Evolutionary conservation across 2,888 invertebrate genomes (phyloP), one percentile per base, ranked within the genome.

Genomic region (Pammene aurita): DNA sequence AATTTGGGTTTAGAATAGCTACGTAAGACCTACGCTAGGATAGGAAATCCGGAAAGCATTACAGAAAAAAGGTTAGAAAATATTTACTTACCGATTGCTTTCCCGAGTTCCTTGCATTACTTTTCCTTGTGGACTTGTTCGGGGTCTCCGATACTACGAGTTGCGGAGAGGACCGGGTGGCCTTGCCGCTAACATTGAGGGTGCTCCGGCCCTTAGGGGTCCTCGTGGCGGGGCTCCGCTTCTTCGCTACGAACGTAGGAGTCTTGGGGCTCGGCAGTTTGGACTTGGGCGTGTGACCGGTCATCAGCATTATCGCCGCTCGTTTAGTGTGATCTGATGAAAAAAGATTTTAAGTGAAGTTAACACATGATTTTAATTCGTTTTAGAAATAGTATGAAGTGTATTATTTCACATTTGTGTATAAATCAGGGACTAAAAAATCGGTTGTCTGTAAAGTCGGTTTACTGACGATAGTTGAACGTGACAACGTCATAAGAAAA

Each of bases 291-390:
- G 87, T 84, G 80, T 87, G 89, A 0, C 92, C 87, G 10, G 93
- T 83, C 87, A 93, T 89, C 65, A 91, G 75, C 84, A 91, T 84
- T 44, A 93, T 80, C 0, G 92, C 93, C 0, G 89, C 92, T 74
- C 86, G 91, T 72, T 93, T 93, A 5, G 90, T 91, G 75, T 87
- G 86, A 75, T 93, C 93, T 93, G 76, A 9, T 0, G 11, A 7
- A 50, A 5, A 18, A 48, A 10, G 44, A 13, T 44, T 13, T 44
- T 13, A 5, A 26, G 26, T 26, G 26, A 26, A 26, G 26, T 26
- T 26, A 2, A 26, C 26, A 4, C 4, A 26, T 26, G 26, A 26
- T 2, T 1, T 1, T 26, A 4, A 26, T 26, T 26, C 4, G 26
- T 26, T 4, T 26, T 26, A 26, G 1, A 26, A 26, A 26, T 26